Base-by-base conservation (phyloP, 1,140 invertebrate species). In the Brachionus manjavacas region DNA sequence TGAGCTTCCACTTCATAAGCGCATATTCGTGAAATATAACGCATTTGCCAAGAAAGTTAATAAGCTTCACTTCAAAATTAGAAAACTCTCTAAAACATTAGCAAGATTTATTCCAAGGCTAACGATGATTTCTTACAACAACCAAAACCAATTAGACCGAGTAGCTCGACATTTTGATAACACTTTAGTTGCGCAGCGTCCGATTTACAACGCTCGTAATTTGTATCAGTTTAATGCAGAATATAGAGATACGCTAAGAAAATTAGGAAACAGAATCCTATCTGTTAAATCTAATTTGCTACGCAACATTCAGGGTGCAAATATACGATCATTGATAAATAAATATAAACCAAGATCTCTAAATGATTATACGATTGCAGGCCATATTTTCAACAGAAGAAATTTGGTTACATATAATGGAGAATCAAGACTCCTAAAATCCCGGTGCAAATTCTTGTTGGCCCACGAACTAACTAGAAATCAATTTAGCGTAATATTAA, bases 191-290 rank as follows among this genome's bases (percentile, higher is more conserved):
- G 49, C 52, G 8, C 7, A 20, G 39, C 20, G 52, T 25, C 79
- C 64, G 0, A 9, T 43, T 2, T 35, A 81, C 12, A 64, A 81
- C 14, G 49, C 79, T 12, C 49, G 52, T 4, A 81, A 60, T 64
- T 43, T 81, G 9, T 81, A 81, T 35, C 79, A 81, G 66, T 81
- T 81, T 1, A 81, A 81, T 68, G 64, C 52, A 35, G 79, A 81
- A 64, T 81, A 81, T 60, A 81, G 79, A 81, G 79, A 60, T 43
- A 25, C 4, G 8, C 31, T 76, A 16, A 76, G 72, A 49, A 6
- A 46, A 12, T 43, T 81, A 20, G 49, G 49, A 12, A 68, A 81
- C 28, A 16, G 79, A 81, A 23, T 64, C 4, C 23, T 81, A 16
- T 64, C 79, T 3, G 16, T 64, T 1, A 81, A 81, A 64, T 41